A percentile compares a stretch with the other conserved stretches of the same genome.
phyloP scores from a whole-genome alignment of 2,888 invertebrate genomes.

The Sepioteuthis lessoniana region DNA sequence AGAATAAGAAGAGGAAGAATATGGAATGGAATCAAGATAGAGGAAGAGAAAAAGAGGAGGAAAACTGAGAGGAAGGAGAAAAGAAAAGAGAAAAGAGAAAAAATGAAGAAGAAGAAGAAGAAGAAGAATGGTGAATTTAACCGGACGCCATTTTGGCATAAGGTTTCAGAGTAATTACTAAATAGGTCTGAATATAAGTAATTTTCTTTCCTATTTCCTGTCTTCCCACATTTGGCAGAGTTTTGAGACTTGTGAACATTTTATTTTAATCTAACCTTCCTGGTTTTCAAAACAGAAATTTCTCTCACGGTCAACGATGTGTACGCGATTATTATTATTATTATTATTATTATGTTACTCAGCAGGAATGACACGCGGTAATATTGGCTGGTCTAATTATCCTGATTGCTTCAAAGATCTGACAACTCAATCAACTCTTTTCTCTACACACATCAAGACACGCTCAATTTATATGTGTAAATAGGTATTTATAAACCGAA shows the following conservation, averaged over 20 bases:
- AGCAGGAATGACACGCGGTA: no score
- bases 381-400: no score
- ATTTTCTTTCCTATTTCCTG: slow-evolving; percentile 9
- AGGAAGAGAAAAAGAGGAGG: background rate
- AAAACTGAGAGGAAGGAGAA: background rate
- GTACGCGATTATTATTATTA: background rate
- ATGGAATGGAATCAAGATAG: background rate
- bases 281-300: background rate
- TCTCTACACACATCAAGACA: no score
- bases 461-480: no score
- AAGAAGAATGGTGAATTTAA: background rate
- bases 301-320: background rate
- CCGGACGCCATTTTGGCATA: slow-evolving; percentile 2
- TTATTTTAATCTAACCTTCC: background rate
- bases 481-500: no score
- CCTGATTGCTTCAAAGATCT: no score
- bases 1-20: background rate
- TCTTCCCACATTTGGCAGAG: background rate
- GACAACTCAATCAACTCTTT: no score
- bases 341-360: background rate
- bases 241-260: background rate
- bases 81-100: background rate
- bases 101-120: background rate
- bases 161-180: slow-evolving; percentile 15
- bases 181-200: slow-evolving; percentile 14